Conservation (phyloP, 2,888 invertebrate genomes). For the Tachina fera region DNA sequence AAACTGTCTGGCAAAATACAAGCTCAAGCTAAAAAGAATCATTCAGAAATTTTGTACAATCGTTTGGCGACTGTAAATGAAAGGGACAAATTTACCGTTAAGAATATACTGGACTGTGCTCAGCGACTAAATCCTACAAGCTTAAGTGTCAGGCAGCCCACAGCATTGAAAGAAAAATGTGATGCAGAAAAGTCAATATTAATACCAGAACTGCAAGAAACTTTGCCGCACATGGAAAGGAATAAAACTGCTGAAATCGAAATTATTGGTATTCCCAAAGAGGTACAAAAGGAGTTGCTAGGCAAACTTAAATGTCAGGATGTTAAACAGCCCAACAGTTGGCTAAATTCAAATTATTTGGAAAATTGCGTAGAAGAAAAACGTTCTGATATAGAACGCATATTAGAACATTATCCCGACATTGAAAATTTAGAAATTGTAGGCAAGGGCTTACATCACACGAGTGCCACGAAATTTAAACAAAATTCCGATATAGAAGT, state of each 20-base stretch:
- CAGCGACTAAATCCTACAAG: conserved; percentile 74
- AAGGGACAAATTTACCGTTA: conserved; percentile 76
- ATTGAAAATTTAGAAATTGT: conserved; percentile 75
- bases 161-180: conserved; percentile 61
- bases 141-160: conserved; percentile 27
- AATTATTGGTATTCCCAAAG: conserved; percentile 75
- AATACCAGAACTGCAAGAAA: conserved; percentile 74
- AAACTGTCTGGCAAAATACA: conserved; percentile 73
- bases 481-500: conserved; percentile 69
- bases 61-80: conserved; percentile 74
- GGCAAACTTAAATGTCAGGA: conserved; percentile 71
- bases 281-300: conserved; percentile 74
- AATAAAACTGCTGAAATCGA: conserved; percentile 68
- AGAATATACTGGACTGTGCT: conserved; percentile 76
- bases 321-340: conserved; percentile 62
- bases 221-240: conserved; percentile 75
- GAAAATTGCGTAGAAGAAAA: conserved; percentile 71
- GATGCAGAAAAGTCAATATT: conserved; percentile 50
- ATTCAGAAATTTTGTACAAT: conserved; percentile 76
- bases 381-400: conserved; percentile 73
- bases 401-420: conserved; percentile 76
- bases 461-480: background rate
- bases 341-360: conserved; percentile 75
- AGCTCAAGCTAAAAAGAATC: conserved; percentile 70
- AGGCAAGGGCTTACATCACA: conserved; percentile 67